Evolutionary conservation across 92 coral and sea anemone species (phyloP), one percentile per base, ranked within the genome.

Genomic region (Zoanthus solanderi): DNA sequence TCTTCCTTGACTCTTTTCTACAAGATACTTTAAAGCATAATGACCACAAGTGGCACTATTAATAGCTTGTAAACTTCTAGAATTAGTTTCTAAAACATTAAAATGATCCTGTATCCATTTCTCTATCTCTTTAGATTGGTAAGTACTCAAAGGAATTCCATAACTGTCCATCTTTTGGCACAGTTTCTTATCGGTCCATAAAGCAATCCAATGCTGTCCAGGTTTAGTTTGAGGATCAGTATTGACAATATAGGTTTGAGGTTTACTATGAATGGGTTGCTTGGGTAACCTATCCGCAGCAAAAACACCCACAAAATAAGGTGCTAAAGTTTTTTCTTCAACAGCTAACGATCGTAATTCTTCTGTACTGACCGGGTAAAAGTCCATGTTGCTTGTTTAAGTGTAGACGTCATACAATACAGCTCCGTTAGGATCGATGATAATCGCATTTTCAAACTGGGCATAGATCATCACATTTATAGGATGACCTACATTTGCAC

Each of bases 91-190:
- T 10, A 78, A 31, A 0, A 30, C 28, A 2, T 10, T 0, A 65
- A 65, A 78, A 56, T 78, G 83, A 8, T 6, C 0, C 9, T 23
- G 28, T 4, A 78, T 9, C 83, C 83, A 78, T 9, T 66, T 54
- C 45, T 48, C 63, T 32, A 48, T 42, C 48, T 76, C 42, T 1
- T 42, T 42, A 0, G 83, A 31, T 3, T 32, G 1, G 13, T 78
- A 14, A 8, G 83, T 56, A 44, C 68, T 23, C 0, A 78, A 9
- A 57, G 83, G 83, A 53, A 78, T 30, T 29, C 83, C 83, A 12
- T 78, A 78, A 56, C 83, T 78, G 50, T 78, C 83, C 83, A 78
- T 78, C 28, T 9, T 0, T 56, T 78, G 28, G 54, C 83, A 78
- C 0, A 78, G 5, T 2, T n/a, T 0, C 0, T 28, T 68, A 2